Conservation (phyloP, 37 sponge, comb jelly and placozoan genomes). For the Halichondria panicea region DNA sequence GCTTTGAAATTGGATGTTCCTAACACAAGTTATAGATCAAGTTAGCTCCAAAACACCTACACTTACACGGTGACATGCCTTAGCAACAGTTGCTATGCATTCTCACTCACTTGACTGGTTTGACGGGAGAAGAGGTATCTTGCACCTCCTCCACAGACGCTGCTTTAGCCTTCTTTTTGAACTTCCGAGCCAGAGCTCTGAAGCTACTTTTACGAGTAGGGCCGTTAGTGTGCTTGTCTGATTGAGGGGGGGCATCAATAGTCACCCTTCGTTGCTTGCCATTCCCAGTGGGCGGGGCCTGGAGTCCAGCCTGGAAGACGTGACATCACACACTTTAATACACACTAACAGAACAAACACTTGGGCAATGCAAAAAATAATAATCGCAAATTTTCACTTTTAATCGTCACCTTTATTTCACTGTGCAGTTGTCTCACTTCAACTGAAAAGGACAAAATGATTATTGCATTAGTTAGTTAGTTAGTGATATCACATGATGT, state of each 20-base stretch:
- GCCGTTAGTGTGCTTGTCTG: background rate
- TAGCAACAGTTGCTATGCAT: no score
- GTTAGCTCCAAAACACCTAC: no score
- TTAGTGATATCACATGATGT: no score
- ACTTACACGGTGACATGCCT: background rate
- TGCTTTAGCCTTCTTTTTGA: background rate
- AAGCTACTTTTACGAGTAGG: background rate
- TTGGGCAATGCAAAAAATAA: background rate
- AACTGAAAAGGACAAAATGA: slow-evolving; percentile 7
- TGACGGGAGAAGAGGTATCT: background rate
- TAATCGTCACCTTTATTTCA: slow-evolving; percentile 8
- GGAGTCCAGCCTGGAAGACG: background rate
- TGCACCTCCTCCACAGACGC: background rate
- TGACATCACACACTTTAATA: background rate
- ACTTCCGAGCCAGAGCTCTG: background rate
- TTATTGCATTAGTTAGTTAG: background rate
- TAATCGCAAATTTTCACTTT: background rate
- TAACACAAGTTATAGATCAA: no score
- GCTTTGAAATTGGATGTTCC: no score
- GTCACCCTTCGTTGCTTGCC: background rate
- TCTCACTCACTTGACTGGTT: background rate
- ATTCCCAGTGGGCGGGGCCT: background rate
- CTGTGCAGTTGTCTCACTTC: slow-evolving; percentile 19
- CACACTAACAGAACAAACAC: background rate
- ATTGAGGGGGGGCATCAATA: background rate